These are phyloP conservation scores for Pelmatolapia mariae DNA, from an alignment of 2,113 vertebrate species.

Conservation along the genomic window DNA sequence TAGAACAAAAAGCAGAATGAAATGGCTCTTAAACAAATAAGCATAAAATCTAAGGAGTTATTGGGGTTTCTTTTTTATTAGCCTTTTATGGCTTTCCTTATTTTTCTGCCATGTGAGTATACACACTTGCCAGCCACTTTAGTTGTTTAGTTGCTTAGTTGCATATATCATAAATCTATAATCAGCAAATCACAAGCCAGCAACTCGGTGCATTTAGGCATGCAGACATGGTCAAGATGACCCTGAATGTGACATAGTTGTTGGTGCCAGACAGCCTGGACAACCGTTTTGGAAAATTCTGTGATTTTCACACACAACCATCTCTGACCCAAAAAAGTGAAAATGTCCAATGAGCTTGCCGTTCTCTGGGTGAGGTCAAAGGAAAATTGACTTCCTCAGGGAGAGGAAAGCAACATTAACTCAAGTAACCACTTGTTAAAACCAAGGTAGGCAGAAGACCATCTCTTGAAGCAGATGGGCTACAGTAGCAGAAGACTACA, in stretches of 20 bases:
- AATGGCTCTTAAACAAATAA: not conserved
- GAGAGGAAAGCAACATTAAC: not conserved
- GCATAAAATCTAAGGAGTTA: not conserved
- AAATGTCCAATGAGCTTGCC: not conserved
- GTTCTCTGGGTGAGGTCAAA: not conserved
- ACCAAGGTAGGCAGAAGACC: not conserved
- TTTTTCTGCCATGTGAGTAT: not conserved
- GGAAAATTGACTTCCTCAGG: not conserved
- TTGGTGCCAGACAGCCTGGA: not conserved
- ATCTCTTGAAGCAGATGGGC: not conserved
- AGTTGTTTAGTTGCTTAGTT: not conserved
- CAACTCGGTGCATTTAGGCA: not conserved
- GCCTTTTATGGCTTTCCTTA: not conserved
- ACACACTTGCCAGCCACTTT: not conserved
- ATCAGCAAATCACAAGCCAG: not conserved
- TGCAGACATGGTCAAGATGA: not conserved
- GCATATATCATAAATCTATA: not conserved
- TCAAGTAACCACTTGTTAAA: not conserved
- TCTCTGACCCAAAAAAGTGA: not conserved
- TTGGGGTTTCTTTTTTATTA: not conserved
- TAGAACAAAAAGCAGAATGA: not conserved
- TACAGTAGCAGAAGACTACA: not conserved
- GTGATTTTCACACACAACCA: not conserved
- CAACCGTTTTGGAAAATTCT: not conserved
- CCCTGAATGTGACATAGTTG: not conserved